These are phyloP conservation scores for Eriosoma lanigerum DNA, from an alignment of 1,140 invertebrate genomes.

Conservation along the genomic window DNA sequence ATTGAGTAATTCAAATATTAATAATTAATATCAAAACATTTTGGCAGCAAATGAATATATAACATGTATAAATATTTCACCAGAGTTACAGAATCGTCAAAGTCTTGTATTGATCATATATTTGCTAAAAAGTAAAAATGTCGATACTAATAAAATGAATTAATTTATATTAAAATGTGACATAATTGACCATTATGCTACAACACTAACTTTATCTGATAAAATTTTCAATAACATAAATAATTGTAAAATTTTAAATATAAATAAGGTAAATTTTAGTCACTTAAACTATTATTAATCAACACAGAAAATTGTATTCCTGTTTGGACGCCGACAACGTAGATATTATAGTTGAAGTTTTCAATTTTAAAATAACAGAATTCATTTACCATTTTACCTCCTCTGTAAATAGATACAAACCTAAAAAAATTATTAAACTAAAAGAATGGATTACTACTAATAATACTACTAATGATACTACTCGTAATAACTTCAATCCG, in stretches of 20 bases:
- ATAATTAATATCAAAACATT: not conserved
- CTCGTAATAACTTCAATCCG: not conserved
- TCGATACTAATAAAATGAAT: not conserved
- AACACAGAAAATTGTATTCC: not conserved
- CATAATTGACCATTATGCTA: constrained; percentile 1
- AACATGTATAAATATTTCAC: constrained; percentile 11
- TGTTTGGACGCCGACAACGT: not conserved
- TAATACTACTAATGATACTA: too few relatives aligned
- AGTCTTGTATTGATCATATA: constrained; percentile 5
- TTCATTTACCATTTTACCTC: not conserved
- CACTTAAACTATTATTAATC: not conserved
- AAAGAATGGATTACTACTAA: not conserved
- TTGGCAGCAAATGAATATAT: not conserved
- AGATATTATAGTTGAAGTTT: not conserved
- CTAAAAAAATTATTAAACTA: not conserved
- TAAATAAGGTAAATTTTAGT: not conserved
- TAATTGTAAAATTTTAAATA: not conserved
- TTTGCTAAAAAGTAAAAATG: not conserved
- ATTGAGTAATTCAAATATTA: too few relatives aligned
- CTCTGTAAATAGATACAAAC: not conserved
- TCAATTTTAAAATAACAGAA: not conserved
- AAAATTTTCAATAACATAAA: not conserved
- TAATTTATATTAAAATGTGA: not conserved
- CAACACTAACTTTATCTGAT: not conserved
- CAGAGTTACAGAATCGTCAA: not conserved